Conservation (phyloP, 2,888 invertebrate species). For the Teleiodes luculella region DNA sequence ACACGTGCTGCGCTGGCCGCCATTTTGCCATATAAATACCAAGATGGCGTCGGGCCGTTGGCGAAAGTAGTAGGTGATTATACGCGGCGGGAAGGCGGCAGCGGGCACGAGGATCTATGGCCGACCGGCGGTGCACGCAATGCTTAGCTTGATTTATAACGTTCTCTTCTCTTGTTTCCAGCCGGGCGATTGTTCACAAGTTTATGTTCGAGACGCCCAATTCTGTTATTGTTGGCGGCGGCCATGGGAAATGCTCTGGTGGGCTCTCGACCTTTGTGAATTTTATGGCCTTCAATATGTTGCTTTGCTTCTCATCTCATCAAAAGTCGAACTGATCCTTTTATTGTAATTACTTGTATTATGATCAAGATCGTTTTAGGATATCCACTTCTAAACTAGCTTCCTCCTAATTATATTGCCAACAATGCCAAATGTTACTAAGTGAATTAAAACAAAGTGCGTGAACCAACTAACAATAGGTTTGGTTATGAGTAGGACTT, state of each 20-base stretch:
- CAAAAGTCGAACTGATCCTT: too few species aligned
- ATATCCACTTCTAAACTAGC: too few species aligned
- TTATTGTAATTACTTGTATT: too few species aligned
- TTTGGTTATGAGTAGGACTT: too few species aligned
- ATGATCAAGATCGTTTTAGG: too few species aligned
- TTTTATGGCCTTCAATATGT: slow-evolving; percentile 32
- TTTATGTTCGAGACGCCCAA: slow-evolving; percentile 57
- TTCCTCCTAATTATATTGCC: too few species aligned
- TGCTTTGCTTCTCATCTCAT: slow-evolving; percentile 37
- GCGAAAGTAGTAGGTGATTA: slow-evolving; percentile 77
- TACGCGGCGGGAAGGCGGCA: slow-evolving; percentile 59
- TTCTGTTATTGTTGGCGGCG: slow-evolving; percentile 67
- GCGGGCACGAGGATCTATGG: slow-evolving; percentile 62
- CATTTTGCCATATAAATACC: slow-evolving; percentile 76
- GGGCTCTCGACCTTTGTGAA: slow-evolving; percentile 57
- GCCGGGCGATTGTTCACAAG: slow-evolving; percentile 68
- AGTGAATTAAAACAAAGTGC: too few species aligned
- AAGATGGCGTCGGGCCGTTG: slow-evolving; percentile 71
- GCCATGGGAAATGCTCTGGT: slow-evolving; percentile 60
- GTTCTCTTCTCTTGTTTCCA: slow-evolving; percentile 71
- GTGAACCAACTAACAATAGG: too few species aligned
- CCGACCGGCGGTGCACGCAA: slow-evolving; percentile 60
- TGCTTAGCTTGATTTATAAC: slow-evolving; percentile 74
- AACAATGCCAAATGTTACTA: too few species aligned
- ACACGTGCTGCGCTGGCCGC: slow-evolving; percentile 65